Evolutionary conservation across 2,113 vertebrate genomes (phyloP).

Genomic region (Melanerpes aurifrons): DNA sequence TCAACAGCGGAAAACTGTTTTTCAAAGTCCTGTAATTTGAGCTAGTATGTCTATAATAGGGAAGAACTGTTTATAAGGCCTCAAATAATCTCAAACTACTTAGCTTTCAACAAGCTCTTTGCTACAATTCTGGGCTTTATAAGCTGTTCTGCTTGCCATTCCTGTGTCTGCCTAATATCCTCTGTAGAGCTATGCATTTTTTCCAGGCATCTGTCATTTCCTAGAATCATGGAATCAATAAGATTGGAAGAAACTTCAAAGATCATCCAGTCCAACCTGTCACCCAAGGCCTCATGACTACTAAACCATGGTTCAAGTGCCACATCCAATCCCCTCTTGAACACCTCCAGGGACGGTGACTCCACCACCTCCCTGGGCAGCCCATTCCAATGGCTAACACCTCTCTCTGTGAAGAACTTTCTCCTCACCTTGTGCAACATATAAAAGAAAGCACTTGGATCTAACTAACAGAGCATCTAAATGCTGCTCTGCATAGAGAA

Average conservation of each 20-base stretch:
- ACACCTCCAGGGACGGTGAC: no score
- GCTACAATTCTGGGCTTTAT: conserved; percentile 37
- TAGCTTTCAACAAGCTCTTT: conserved; percentile 47
- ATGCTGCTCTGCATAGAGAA: conserved; percentile 50
- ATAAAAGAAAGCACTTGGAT: conserved; percentile 40
- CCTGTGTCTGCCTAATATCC: conserved; percentile 29
- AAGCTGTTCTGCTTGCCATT: conserved; percentile 29
- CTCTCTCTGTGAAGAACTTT: no score
- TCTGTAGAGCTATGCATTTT: conserved; percentile 39
- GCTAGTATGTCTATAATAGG: background rate
- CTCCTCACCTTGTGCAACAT: background rate
- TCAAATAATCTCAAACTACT: conserved; percentile 59
- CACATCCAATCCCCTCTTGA: no score
- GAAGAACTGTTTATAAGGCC: conserved; percentile 35
- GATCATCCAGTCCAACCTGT: no score
- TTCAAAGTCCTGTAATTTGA: background rate
- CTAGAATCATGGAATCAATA: no score
- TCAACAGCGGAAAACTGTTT: background rate
- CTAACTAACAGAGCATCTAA: conserved; percentile 39
- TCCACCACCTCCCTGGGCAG: no score
- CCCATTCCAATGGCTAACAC: no score
- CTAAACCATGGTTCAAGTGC: no score
- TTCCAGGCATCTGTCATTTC: conserved; percentile 57
- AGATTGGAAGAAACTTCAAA: no score
- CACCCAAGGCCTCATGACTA: no score